These are phyloP conservation scores for Eremobia ochroleuca DNA, from an alignment of 2,888 invertebrate species.

Conservation along the genomic window DNA sequence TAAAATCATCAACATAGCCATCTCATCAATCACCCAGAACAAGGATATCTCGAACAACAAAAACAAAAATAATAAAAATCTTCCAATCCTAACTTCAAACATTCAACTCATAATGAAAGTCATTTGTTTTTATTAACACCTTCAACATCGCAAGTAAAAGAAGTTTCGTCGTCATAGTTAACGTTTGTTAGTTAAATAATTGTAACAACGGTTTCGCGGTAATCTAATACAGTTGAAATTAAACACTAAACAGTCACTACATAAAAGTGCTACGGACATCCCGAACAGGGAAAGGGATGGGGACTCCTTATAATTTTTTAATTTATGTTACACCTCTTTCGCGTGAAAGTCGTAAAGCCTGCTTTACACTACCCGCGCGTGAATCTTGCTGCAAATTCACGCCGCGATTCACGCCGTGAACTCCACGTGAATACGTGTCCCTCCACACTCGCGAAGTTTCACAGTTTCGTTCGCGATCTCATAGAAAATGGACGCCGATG, in stretches of 20 bases:
- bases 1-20: conserved; percentile 1
- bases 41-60: conserved; percentile 19
- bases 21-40: conserved; percentile 24
- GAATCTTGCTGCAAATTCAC: no score
- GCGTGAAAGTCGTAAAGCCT: no score
- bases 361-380: no score
- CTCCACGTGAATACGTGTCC: no score
- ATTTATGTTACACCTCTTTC: background rate
- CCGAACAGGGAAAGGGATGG: conserved; percentile 40
- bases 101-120: conserved; percentile 42
- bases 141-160: conserved; percentile 39
- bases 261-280: conserved; percentile 69
- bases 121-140: conserved; percentile 55
- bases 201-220: conserved; percentile 63
- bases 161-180: conserved; percentile 64
- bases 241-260: conserved; percentile 73
- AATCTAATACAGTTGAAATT: conserved; percentile 75
- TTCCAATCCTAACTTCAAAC: conserved; percentile 38
- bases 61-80: conserved; percentile 43
- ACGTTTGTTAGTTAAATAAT: conserved; percentile 72
- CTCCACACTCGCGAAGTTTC: no score
- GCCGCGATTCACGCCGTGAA: no score
- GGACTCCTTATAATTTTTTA: conserved; percentile 22
- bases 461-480: no score
- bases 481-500: no score